phyloP scores from a whole-genome alignment of 35 echinoderm and acorn worm genomes.

The Nesometra sesokonis region DNA sequence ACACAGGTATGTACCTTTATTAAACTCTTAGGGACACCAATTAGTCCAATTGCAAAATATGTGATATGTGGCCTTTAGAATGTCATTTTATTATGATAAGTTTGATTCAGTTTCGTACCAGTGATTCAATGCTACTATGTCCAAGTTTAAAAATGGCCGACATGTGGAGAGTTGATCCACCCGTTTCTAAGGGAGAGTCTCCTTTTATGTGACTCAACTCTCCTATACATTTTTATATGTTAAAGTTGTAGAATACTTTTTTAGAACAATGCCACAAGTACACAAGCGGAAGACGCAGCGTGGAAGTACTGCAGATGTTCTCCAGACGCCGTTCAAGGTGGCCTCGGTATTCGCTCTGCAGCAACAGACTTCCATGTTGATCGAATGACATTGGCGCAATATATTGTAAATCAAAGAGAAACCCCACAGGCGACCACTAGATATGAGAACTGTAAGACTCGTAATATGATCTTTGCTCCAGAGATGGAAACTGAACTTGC shows the following conservation, averaged over 20 bases:
- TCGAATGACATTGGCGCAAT: constrained; percentile 37
- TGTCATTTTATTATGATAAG: too few species aligned
- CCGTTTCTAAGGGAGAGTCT: constrained; percentile 22
- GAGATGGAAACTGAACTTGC: constrained; percentile 29
- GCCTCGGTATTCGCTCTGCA: constrained; percentile 31
- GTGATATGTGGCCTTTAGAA: too few species aligned
- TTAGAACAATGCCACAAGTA: constrained; percentile 24
- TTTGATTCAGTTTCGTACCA: too few species aligned
- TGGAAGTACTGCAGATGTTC: constrained; percentile 17
- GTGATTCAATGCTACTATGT: too few species aligned
- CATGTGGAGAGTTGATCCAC: constrained; percentile 26
- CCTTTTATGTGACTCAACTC: not conserved
- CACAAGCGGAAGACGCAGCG: constrained; percentile 47
- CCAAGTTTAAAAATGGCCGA: too few species aligned
- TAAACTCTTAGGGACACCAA: too few species aligned
- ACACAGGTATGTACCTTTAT: too few species aligned
- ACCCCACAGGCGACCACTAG: constrained; percentile 5
- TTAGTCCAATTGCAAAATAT: too few species aligned
- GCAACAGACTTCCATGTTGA: constrained; percentile 16
- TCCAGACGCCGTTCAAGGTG: constrained; percentile 7
- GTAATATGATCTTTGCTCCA: constrained; percentile 32
- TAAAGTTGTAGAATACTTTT: too few species aligned
- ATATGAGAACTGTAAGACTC: constrained; percentile 11
- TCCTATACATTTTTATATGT: too few species aligned
- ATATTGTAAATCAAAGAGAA: not conserved